phyloP scores from a whole-genome alignment of 2,797 vertebrate genomes.

The Schizopygopsis pylzovi region DNA sequence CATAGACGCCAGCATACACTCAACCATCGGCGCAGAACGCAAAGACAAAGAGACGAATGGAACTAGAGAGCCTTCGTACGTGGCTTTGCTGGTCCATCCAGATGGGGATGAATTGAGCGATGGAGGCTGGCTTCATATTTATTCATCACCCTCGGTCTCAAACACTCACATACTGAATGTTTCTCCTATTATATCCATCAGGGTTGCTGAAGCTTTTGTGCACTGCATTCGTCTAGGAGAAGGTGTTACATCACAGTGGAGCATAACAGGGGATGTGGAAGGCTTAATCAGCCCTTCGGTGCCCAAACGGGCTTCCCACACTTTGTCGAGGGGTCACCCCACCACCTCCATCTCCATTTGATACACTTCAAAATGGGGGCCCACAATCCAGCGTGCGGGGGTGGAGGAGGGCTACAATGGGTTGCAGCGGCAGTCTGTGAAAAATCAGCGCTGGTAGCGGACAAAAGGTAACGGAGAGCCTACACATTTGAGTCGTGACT shows the following conservation, averaged over 20 bases:
- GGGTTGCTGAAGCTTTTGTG: conserved; percentile 51
- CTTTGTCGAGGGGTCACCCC: conserved; percentile 52
- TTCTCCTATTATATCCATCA: conserved; percentile 56
- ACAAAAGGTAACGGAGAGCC: conserved; percentile 70
- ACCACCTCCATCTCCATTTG: conserved; percentile 64
- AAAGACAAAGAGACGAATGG: conserved; percentile 48
- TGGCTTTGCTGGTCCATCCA: conserved; percentile 67
- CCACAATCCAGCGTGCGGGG: conserved; percentile 57
- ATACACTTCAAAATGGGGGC: conserved; percentile 59
- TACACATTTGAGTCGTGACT: conserved; percentile 80
- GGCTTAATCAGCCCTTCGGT: conserved; percentile 49
- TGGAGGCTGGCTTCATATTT: conserved; percentile 80
- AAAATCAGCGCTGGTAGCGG: conserved; percentile 49
- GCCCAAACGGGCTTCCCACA: conserved; percentile 58
- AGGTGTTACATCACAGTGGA: conserved; percentile 58
- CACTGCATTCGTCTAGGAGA: conserved; percentile 41
- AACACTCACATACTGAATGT: conserved; percentile 67
- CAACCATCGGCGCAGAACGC: conserved; percentile 20
- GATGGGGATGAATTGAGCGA: conserved; percentile 71
- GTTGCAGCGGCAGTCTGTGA: conserved; percentile 54
- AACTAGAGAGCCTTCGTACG: conserved; percentile 29
- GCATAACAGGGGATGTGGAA: conserved; percentile 56
- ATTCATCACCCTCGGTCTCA: conserved; percentile 74
- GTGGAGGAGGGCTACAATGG: conserved; percentile 58
- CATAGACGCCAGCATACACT: conserved; percentile 38